Conservation (phyloP, 2,113 vertebrate genomes). For the Cololabis saira region DNA sequence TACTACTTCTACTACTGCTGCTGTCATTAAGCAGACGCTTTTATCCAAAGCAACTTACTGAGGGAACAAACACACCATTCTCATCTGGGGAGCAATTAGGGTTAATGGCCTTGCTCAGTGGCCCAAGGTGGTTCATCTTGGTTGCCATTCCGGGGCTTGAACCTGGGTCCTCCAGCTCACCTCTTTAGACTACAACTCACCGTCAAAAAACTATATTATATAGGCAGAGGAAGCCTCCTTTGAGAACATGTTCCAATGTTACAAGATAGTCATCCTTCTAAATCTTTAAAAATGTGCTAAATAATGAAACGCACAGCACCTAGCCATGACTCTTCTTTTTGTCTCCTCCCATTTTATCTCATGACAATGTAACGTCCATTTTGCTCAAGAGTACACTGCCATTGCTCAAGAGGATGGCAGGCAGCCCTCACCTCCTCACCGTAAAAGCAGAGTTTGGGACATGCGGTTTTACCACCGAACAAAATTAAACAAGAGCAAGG, state of each 20-base stretch:
- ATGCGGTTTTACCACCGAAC: slow-evolving; percentile 40
- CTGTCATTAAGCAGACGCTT: too few species aligned
- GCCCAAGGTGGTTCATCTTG: too few species aligned
- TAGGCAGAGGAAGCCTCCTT: neutral
- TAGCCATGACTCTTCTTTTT: slow-evolving; percentile 9
- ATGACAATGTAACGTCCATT: slow-evolving; percentile 12
- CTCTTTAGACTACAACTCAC: too few species aligned
- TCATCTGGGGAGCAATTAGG: too few species aligned
- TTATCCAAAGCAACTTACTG: too few species aligned
- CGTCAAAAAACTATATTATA: slow-evolving; percentile 23
- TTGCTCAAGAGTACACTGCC: slow-evolving; percentile 15
- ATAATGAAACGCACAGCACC: slow-evolving; percentile 49
- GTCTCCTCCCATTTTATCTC: slow-evolving; percentile 33
- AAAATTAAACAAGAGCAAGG: slow-evolving; percentile 54
- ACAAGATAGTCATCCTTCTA: neutral
- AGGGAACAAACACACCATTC: too few species aligned
- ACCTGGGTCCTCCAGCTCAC: too few species aligned
- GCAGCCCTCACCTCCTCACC: neutral
- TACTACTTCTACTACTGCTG: too few species aligned
- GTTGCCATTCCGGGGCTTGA: too few species aligned
- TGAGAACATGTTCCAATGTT: slow-evolving; percentile 25
- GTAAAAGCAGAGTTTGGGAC: slow-evolving; percentile 41
- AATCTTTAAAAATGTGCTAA: slow-evolving; percentile 33
- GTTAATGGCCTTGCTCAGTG: too few species aligned
- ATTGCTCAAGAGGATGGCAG: slow-evolving; percentile 37